Evolutionary conservation across 2,113 vertebrate genomes (phyloP), one percentile per base, ranked within the genome.

Genomic region (Otocyon megalotis): DNA sequence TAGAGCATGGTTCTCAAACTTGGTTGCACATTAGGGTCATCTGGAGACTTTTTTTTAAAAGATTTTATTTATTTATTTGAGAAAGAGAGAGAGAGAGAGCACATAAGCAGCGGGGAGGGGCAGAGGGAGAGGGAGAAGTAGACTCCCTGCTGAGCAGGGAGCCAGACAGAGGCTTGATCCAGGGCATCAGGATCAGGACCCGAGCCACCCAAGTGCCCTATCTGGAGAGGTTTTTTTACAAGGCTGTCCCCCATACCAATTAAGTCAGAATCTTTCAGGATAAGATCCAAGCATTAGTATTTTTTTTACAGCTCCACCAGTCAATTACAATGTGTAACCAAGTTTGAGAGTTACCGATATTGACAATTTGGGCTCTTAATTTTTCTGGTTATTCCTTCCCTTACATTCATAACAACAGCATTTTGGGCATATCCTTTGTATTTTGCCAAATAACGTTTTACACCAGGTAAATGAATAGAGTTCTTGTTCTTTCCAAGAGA

Each of bases 151-250:
- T 35, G 67, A 69, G 67, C 32, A 35, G 67, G 67, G 32, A 19
- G 8, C 67, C 67, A 3, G 16, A 69, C 17, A 2, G 32, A n/a
- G 32, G 7, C 32, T 69, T 10, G 17, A 69, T 69, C 8, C 67
- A 19, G 67, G 32, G 9, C 17, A 16, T 32, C 17, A 16, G 30
- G 65, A 67, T n/a, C 30, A 67, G 16, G 15, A 67, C 65, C 67
- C 10, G 32, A 69, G 67, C 67, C 67, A 3, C 17, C 67, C 67
- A 35, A n/a, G 32, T n/a, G 0, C 67, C 17, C 32, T 69, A 63
- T 58, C 74, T 88, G 83, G 87, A 97, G 80, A 71, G n/a, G 37
- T 43, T 43, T 83, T 83, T 97, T 54, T 7, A 50, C 93, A 88
- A 81, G 48, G 8, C 67, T 85, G 3, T 14, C 50, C 54, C 71